These are phyloP conservation scores for Halcyon malimbica DNA, from an alignment of 2,113 vertebrate species.

Conservation along the genomic window DNA sequence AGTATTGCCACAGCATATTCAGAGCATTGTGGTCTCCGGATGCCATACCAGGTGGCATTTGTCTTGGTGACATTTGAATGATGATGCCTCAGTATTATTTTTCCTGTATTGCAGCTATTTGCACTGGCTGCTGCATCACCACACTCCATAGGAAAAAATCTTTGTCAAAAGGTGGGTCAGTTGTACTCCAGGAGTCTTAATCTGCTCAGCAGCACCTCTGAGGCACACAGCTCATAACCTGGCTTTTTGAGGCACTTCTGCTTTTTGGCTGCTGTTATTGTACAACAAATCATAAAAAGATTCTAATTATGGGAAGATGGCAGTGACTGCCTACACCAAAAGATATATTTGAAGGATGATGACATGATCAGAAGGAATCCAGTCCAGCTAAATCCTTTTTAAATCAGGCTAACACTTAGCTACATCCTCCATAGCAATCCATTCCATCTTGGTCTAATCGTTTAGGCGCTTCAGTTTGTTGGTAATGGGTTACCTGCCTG, in stretches of 20 bases:
- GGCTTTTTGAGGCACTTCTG: background rate
- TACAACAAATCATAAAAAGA: background rate
- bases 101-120: background rate
- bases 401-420: background rate
- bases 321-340: background rate
- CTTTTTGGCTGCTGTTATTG: background rate
- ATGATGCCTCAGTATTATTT: background rate
- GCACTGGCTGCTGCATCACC: accelerated
- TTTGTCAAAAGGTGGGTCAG: background rate
- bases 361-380: background rate
- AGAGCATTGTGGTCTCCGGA: background rate
- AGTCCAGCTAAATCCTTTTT: background rate
- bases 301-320: background rate
- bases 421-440: background rate
- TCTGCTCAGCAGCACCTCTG: background rate
- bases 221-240: background rate
- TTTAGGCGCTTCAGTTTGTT: background rate
- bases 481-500: background rate
- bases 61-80: background rate
- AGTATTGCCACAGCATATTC: background rate
- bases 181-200: background rate
- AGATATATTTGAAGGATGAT: background rate
- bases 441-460: background rate
- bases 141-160: background rate
- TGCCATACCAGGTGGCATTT: background rate